phyloP scores from a whole-genome alignment of 2,888 invertebrate genomes.

The Tanytarsus gracilentus region DNA sequence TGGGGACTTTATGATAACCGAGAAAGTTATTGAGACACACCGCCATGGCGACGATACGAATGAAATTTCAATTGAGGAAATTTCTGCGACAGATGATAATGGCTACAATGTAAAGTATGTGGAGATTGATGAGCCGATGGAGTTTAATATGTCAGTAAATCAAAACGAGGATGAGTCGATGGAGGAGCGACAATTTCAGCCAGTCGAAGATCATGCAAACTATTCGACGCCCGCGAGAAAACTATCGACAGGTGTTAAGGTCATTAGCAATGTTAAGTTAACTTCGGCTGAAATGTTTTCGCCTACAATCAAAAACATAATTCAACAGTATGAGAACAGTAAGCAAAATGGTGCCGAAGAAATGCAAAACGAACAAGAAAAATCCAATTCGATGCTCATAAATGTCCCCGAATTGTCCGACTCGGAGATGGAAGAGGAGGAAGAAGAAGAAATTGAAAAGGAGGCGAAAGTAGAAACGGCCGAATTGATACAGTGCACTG shows the following conservation, averaged over 20 bases:
- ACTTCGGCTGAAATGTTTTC: constrained; percentile 31
- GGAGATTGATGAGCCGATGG: constrained; percentile 19
- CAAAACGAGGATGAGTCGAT: constrained; percentile 29
- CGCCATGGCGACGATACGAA: constrained; percentile 32
- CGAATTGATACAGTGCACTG: constrained; percentile 19
- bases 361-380: too few relatives aligned
- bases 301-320: constrained; percentile 29
- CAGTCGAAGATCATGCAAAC: constrained; percentile 20
- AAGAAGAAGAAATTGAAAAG: constrained; percentile 30
- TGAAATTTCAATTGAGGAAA: constrained; percentile 30
- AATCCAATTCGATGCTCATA: too few relatives aligned
- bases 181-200: background rate
- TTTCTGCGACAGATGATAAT: background rate
- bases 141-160: constrained; percentile 3
- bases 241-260: constrained; percentile 36
- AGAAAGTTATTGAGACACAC: constrained; percentile 35
- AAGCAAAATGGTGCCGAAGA: too few relatives aligned
- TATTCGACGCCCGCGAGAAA: constrained; percentile 29
- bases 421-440: constrained; percentile 30
- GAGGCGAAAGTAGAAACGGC: constrained; percentile 30
- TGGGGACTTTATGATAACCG: constrained; percentile 43
- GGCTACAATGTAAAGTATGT: constrained; percentile 11
- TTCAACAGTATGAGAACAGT: constrained; percentile 18
- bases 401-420: too few relatives aligned
- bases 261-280: constrained; percentile 42